phyloP scores from a whole-genome alignment of 1,140 invertebrate species.

The Drosophila micromelanica region DNA sequence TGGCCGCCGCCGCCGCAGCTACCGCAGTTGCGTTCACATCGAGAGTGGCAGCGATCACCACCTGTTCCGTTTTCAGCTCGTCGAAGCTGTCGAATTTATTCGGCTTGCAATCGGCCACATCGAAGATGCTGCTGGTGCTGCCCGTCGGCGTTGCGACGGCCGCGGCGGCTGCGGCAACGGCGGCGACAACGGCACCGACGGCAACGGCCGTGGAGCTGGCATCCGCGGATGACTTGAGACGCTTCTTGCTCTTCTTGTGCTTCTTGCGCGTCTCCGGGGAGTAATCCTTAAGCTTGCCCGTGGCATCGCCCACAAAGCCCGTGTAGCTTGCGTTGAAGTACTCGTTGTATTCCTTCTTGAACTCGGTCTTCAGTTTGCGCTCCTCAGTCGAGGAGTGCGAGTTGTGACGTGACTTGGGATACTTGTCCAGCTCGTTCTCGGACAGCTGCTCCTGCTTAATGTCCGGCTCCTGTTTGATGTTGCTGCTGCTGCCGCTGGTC shows the following conservation, averaged over 20 bases:
- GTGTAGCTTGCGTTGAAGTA: constrained; percentile 49
- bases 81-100: constrained; percentile 63
- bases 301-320: constrained; percentile 31
- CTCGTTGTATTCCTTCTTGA: constrained; percentile 76
- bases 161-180: constrained; percentile 67
- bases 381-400: constrained; percentile 71
- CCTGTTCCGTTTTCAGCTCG: constrained; percentile 55
- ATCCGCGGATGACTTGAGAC: constrained; percentile 87
- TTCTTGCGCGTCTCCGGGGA: constrained; percentile 88
- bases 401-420: constrained; percentile 54
- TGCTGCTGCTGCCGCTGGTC: neutral
- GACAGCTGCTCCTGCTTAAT: constrained; percentile 75
- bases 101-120: constrained; percentile 57
- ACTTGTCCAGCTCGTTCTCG: constrained; percentile 58
- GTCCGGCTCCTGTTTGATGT: constrained; percentile 77
- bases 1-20: constrained; percentile 19
- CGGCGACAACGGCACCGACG: neutral
- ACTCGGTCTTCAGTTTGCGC: constrained; percentile 71
- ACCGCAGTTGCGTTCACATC: neutral
- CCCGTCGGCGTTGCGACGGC: neutral
- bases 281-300: constrained; percentile 61
- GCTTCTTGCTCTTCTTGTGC: constrained; percentile 93
- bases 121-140: constrained; percentile 50
- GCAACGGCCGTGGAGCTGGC: neutral
- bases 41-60: neutral